These are phyloP conservation scores for Nymphalis c-album DNA, from an alignment of 2,888 invertebrate species.

Conservation along the genomic window DNA sequence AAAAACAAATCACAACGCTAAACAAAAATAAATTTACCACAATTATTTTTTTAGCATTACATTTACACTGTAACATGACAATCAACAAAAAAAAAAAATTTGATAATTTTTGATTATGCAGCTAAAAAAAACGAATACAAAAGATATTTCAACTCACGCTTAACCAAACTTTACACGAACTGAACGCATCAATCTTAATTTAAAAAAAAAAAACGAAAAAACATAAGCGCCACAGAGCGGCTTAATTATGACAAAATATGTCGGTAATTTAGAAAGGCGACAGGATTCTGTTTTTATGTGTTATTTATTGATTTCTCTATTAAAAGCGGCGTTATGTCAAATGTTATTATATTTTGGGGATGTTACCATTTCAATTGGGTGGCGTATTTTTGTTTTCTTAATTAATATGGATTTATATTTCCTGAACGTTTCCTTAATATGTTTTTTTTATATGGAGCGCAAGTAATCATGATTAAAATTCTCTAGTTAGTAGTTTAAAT, in stretches of 20 bases:
- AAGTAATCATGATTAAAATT: no score
- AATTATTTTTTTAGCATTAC: no score
- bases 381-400: conserved; percentile 12
- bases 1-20: no score
- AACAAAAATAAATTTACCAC: no score
- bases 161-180: conserved; percentile 30
- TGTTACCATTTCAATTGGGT: conserved; percentile 15
- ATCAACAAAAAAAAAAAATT: no score
- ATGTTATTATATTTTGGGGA: conserved; percentile 26
- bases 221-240: conserved; percentile 62
- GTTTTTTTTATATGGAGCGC: not conserved
- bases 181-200: conserved; percentile 46
- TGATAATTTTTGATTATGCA: no score
- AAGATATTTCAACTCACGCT: conserved; percentile 26
- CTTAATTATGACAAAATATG: conserved; percentile 78
- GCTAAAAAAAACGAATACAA: not conserved
- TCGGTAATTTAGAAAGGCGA: conserved; percentile 61
- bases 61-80: no score
- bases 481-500: no score
- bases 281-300: conserved; percentile 43
- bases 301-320: conserved; percentile 58
- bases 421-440: not conserved
- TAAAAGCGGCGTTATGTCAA: conserved; percentile 36
- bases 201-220: conserved; percentile 53
- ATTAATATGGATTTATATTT: conserved; percentile 4